phyloP scores from a whole-genome alignment of 2,113 vertebrate genomes.

The Phasianus colchicus region DNA sequence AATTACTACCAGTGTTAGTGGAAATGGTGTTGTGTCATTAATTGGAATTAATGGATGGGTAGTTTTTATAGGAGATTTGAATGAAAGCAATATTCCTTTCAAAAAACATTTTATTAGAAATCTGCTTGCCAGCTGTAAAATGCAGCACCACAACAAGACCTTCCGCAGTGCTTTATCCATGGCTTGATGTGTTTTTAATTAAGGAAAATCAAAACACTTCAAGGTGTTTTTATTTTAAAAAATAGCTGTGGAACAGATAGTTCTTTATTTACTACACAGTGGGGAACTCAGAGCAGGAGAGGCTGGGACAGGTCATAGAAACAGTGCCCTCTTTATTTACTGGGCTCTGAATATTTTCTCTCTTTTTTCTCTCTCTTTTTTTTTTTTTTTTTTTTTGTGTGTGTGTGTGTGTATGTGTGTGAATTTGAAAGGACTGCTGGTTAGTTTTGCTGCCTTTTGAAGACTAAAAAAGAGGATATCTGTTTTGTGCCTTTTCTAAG shows the following conservation, averaged over 20 bases:
- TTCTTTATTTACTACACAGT: slow-evolving; percentile 59
- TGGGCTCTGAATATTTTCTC: neutral
- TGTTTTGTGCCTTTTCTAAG: neutral
- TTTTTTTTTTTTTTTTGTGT: no score
- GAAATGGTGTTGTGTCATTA: slow-evolving; percentile 79
- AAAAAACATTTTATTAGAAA: slow-evolving; percentile 79
- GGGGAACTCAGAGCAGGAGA: slow-evolving; percentile 1
- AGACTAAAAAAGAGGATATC: neutral
- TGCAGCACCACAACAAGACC: slow-evolving; percentile 48
- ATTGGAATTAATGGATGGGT: slow-evolving; percentile 82
- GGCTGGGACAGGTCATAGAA: slow-evolving; percentile 21
- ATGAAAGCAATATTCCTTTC: slow-evolving; percentile 78
- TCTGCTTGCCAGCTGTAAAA: slow-evolving; percentile 73
- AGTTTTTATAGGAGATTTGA: slow-evolving; percentile 81
- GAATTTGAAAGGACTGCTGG: neutral
- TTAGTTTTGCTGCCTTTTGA: neutral
- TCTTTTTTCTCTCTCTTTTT: neutral
- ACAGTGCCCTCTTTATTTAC: neutral
- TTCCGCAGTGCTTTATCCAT: slow-evolving; percentile 56
- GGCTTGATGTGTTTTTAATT: slow-evolving; percentile 77
- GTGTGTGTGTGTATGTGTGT: no score
- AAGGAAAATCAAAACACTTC: slow-evolving; percentile 65
- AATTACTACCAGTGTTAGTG: slow-evolving; percentile 77
- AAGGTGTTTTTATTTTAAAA: slow-evolving; percentile 37
- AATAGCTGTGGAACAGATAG: slow-evolving; percentile 25